phyloP scores from a whole-genome alignment of 2,888 invertebrate genomes.

The Xylocampa areola region DNA sequence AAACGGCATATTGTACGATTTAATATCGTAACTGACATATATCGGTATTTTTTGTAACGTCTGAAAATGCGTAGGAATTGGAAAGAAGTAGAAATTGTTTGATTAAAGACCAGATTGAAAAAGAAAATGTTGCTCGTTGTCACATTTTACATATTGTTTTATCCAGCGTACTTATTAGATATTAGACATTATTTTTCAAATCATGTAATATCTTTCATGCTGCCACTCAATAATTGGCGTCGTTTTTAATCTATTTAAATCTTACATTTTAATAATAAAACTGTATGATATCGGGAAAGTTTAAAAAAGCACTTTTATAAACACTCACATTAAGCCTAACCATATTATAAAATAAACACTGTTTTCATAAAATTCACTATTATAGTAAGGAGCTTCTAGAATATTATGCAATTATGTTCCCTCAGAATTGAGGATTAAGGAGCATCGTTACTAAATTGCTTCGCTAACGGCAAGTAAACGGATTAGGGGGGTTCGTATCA shows the following conservation, averaged over 20 bases:
- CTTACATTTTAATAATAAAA: too few relatives aligned
- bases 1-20: constrained; percentile 17
- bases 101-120: background rate
- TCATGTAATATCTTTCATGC: too few relatives aligned
- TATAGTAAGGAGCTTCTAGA: constrained; percentile 30
- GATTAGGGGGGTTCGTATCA: constrained; percentile 56
- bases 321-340: too few relatives aligned
- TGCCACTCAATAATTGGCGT: too few relatives aligned
- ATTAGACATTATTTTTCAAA: too few relatives aligned
- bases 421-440: constrained; percentile 47
- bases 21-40: constrained; percentile 9
- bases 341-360: background rate
- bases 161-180: too few relatives aligned
- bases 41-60: background rate
- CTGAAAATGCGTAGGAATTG: background rate
- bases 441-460: constrained; percentile 56
- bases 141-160: too few relatives aligned
- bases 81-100: constrained; percentile 11
- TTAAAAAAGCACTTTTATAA: too few relatives aligned
- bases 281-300: too few relatives aligned
- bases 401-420: constrained; percentile 47
- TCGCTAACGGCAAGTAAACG: constrained; percentile 57
- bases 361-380: constrained; percentile 13
- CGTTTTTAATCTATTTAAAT: too few relatives aligned
- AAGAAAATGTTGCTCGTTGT: too few relatives aligned